phyloP scores from a whole-genome alignment of 2,113 vertebrate genomes.

The Circaetus cinerascens region DNA sequence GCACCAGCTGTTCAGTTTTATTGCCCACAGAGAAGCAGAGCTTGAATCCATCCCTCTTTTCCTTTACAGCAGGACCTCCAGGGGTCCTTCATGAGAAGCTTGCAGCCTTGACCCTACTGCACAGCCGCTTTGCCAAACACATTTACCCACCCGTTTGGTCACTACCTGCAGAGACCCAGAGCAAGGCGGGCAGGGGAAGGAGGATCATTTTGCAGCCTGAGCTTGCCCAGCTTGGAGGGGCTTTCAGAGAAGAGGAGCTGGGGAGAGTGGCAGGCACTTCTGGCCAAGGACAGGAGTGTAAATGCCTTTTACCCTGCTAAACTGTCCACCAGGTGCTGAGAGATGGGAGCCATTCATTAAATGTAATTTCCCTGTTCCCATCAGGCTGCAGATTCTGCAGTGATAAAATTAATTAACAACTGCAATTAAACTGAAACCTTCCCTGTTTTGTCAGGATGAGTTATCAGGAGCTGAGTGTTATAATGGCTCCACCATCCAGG shows the following conservation, averaged over 20 bases:
- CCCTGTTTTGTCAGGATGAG: not conserved
- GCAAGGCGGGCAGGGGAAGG: not conserved
- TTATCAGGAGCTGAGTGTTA: not conserved
- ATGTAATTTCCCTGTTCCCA: not conserved
- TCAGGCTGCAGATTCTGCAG: not conserved
- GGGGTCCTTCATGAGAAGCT: not conserved
- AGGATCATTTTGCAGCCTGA: not conserved
- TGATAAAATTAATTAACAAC: conserved; percentile 36
- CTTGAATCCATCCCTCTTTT: not conserved
- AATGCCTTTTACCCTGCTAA: not conserved
- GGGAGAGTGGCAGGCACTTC: not conserved
- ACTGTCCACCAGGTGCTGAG: not conserved
- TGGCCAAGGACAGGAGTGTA: not conserved
- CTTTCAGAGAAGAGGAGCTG: not conserved
- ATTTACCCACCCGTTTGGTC: not conserved
- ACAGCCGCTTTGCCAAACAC: not conserved
- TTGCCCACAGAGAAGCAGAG: not conserved
- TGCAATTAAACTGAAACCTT: not conserved
- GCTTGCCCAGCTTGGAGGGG: not conserved
- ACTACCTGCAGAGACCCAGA: not conserved
- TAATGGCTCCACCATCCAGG: not conserved
- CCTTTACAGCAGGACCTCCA: not conserved
- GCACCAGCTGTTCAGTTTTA: not conserved
- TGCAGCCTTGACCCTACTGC: not conserved
- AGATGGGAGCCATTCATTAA: not conserved